Evolutionary conservation across 2,888 invertebrate species (phyloP).

Genomic region (Epirrhoe tristata): DNA sequence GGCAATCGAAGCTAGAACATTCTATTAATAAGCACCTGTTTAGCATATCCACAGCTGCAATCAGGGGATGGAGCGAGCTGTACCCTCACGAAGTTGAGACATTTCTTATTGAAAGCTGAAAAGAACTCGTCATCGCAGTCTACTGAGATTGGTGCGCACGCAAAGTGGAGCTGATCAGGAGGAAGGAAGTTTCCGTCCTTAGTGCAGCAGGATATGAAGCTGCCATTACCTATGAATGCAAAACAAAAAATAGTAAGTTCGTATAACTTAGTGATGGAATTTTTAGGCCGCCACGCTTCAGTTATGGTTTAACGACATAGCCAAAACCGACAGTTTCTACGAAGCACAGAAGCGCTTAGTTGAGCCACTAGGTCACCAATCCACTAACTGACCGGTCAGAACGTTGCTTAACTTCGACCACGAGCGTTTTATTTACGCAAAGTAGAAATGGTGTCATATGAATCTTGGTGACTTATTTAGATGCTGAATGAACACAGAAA

Average conservation of each 20-base stretch:
- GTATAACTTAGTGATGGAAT: neutral
- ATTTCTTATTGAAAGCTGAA: conserved; percentile 83
- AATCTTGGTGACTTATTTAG: too few relatives aligned
- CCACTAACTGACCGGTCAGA: too few relatives aligned
- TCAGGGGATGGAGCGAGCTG: conserved; percentile 88
- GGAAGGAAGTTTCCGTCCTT: conserved; percentile 85
- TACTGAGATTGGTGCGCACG: conserved; percentile 88
- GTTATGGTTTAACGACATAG: too few relatives aligned
- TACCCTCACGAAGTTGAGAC: conserved; percentile 90
- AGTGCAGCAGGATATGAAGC: conserved; percentile 90
- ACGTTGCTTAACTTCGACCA: too few relatives aligned
- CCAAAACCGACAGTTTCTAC: too few relatives aligned
- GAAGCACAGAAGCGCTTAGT: too few relatives aligned
- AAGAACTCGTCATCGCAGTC: conserved; percentile 87
- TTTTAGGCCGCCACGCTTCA: too few relatives aligned
- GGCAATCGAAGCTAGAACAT: too few relatives aligned
- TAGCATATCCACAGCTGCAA: conserved; percentile 87
- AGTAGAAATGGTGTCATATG: too few relatives aligned
- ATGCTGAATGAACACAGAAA: too few relatives aligned
- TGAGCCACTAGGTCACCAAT: too few relatives aligned
- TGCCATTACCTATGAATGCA: conserved; percentile 84
- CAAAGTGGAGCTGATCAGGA: conserved; percentile 85
- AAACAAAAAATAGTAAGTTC: neutral
- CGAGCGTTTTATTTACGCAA: too few relatives aligned
- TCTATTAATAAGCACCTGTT: conserved; percentile 82